Percentiles rank a stretch among this genome's conserved stretches.
These are phyloP conservation scores for Pseudoatta argentina DNA, from an alignment of 1,140 invertebrate genomes.

Conservation along the genomic window DNA sequence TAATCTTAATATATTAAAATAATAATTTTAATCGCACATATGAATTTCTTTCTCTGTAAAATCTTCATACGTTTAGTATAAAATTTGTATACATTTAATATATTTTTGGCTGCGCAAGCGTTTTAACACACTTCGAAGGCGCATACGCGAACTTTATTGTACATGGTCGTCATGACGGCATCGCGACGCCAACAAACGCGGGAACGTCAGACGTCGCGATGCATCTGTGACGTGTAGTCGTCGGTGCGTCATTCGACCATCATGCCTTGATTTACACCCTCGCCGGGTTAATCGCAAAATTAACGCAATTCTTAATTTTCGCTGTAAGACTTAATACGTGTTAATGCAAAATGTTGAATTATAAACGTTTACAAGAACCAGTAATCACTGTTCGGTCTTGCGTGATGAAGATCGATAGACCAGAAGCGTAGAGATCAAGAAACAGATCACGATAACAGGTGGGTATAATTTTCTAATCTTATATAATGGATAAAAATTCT, in stretches of 20 bases:
- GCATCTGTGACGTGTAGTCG: slow-evolving; percentile 70
- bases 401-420: slow-evolving; percentile 42
- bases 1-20: no score
- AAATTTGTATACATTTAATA: background rate
- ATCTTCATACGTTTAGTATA: no score
- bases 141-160: slow-evolving; percentile 64
- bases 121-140: slow-evolving; percentile 9
- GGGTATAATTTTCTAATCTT: background rate
- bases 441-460: slow-evolving; percentile 48
- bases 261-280: background rate
- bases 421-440: slow-evolving; percentile 36
- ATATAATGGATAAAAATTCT: background rate
- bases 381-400: background rate
- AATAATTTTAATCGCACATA: background rate
- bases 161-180: slow-evolving; percentile 62
- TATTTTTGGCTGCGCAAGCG: slow-evolving; percentile 32
- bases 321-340: background rate
- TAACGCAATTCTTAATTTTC: background rate
- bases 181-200: slow-evolving; percentile 66
- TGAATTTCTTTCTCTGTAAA: background rate
- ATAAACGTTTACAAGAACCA: background rate
- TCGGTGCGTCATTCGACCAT: slow-evolving; percentile 57
- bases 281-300: slow-evolving; percentile 11
- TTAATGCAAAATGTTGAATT: background rate
- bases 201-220: slow-evolving; percentile 76